Base-by-base conservation (phyloP, 2,797 vertebrate species). In the Echeneis naucrates region DNA sequence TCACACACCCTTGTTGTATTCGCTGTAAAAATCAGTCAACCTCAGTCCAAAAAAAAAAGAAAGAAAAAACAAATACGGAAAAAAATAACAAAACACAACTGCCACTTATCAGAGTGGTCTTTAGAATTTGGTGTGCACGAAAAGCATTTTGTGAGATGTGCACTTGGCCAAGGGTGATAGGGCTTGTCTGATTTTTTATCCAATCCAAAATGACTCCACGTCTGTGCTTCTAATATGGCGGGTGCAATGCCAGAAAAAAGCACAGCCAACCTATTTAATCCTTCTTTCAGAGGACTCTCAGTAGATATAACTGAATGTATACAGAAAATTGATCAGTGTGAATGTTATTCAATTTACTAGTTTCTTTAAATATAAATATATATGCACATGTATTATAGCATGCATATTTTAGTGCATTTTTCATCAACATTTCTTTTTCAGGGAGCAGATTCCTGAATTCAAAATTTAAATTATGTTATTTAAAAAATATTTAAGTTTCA, bases 171-270 rank as follows among this genome's bases (percentile, higher is more conserved):
- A 67, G 79, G 85, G 87, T 87, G 88, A 91, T 87, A 91, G 84
- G 86, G 83, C 84, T 90, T 78, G 80, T 84, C 84, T 89, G 59
- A 79, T 68, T 77, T 80, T 87, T 86, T 6, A 45, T 23, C 78
- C 87, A 90, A 86, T 92, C 85, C 89, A 92, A 92, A 93, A 93
- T 89, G 89, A 90, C 90, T 92, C 92, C 91, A 88, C 89, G 92
- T 86, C 91, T 92, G 89, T 82, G 88, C 84, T 93, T 93, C 88
- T 94, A 95, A 95, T 92, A 95, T 95, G 93, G 93, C 93, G 93
- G 90, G 87, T 90, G 90, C 88, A 90, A 87, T 84, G 90, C 86
- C 68, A 88, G 85, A 82, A 90, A 85, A 88, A 90, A 85, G 79
- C 69, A 75, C 72, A 82, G 83, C 73, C 76, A 87, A 80, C 76